Evolutionary conservation across 2,797 vertebrate species (phyloP), one percentile per base, ranked within the genome.

Genomic region (Yasuhikotakia modesta): DNA sequence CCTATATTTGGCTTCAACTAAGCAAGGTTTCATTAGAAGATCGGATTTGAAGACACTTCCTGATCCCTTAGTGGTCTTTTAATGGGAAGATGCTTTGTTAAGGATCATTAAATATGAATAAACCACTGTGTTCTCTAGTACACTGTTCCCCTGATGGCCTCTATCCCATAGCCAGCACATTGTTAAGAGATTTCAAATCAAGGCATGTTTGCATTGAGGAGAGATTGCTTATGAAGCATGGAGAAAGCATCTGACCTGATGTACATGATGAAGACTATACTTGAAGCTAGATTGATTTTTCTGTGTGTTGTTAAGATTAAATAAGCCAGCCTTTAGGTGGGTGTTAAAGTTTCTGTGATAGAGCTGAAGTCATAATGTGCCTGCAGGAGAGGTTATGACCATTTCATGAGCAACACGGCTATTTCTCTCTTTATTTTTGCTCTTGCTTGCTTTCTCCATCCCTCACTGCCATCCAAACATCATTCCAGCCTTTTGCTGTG

Each of bases 41-140:
- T 89, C 84, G 64, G 83, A 86, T 91, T 90, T 87, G 82, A 82
- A 82, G 83, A 75, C 80, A 66, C 63, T 22, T 27, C 48, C 11
- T 19, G 35, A 55, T 21, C 73, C 6, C 48, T 13, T 12, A 1
- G 32, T 57, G 45, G 17, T 21, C 21, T 76, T 76, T 76, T 58
- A 39, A 39, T 8, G 35, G 10, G 35, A 5, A 39, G 35, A 39
- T 39, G 35, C 35, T 39, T 39, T 6, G 35, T 39, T 39, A 75
- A 35, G 24, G 39, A 55, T 60, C 73, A 72, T 83, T 78, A 79
- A 86, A 85, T 87, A 87, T 79, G 72, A 53, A 80, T 69, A 84
- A 57, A 53, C 0, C 10, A 55, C 46, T 55, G 45, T 75, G 50
- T 75, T 75, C 73, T 21, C 32, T 21, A 30, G 32, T 1, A 1